These are phyloP conservation scores for Boulengeromyrus knoepffleri DNA, from an alignment of 2,113 vertebrate genomes.

Conservation along the genomic window DNA sequence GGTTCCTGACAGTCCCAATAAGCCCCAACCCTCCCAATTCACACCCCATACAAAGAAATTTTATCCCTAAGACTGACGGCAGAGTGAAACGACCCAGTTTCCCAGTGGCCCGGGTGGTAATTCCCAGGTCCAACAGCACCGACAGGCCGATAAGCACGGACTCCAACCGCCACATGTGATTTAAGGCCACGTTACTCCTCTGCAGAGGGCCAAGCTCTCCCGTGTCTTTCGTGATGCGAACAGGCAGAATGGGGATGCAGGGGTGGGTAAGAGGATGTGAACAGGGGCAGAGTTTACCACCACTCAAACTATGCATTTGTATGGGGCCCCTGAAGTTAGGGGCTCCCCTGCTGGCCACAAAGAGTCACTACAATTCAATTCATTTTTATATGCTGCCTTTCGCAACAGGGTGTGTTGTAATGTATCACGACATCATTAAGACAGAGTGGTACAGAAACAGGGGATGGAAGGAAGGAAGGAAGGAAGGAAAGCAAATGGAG, in stretches of 20 bases:
- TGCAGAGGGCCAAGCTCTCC: background rate
- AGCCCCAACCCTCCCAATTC: slow-evolving; percentile 43
- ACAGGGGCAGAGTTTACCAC: background rate
- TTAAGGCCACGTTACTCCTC: slow-evolving; percentile 36
- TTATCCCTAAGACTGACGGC: slow-evolving; percentile 27
- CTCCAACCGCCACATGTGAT: slow-evolving; percentile 28
- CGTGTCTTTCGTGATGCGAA: background rate
- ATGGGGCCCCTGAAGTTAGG: background rate
- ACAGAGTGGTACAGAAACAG: background rate
- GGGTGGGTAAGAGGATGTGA: background rate
- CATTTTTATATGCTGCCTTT: background rate
- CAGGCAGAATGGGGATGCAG: background rate
- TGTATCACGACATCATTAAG: background rate
- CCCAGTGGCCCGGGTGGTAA: slow-evolving; percentile 50
- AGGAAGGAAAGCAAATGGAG: background rate
- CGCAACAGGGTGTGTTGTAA: background rate
- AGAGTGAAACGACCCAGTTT: slow-evolving; percentile 44
- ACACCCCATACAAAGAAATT: slow-evolving; percentile 31
- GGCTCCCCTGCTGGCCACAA: background rate
- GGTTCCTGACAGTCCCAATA: background rate
- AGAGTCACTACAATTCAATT: background rate
- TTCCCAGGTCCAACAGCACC: slow-evolving; percentile 45
- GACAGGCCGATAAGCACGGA: slow-evolving; percentile 43
- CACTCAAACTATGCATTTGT: background rate
- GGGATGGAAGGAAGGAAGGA: background rate